Percentiles rank a stretch among this genome's conserved stretches.
Conservation (phyloP, 2,888 invertebrate genomes). For the Griposia aprilina region DNA sequence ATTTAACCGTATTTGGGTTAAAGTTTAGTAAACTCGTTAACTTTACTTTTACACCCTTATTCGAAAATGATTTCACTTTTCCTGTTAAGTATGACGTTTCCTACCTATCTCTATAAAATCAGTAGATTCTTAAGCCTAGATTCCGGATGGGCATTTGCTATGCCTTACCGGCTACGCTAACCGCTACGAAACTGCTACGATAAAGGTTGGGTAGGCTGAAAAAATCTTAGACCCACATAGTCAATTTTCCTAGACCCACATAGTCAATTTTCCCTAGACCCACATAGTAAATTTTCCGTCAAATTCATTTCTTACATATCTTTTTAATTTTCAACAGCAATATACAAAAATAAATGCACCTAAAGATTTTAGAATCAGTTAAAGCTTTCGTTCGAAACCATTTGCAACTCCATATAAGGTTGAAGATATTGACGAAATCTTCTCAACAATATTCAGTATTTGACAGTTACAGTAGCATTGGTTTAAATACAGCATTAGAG, state of each 20-base stretch:
- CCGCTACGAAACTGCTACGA: slow-evolving; percentile 39
- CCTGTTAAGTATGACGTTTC: slow-evolving; percentile 4
- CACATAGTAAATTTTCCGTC: background rate
- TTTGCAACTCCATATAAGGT: slow-evolving; percentile 70
- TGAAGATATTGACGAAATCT: slow-evolving; percentile 76
- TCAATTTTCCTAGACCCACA: background rate
- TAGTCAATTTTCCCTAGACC: background rate
- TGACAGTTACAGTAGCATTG: slow-evolving; percentile 82
- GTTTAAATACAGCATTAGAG: slow-evolving; percentile 76
- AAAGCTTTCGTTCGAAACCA: slow-evolving; percentile 61
- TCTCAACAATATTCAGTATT: slow-evolving; percentile 78
- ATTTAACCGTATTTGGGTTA: slow-evolving; percentile 79
- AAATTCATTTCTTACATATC: background rate
- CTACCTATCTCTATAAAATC: background rate
- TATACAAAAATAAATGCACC: slow-evolving; percentile 9
- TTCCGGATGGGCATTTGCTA: slow-evolving; percentile 3
- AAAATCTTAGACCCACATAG: too few relatives aligned
- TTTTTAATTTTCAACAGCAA: slow-evolving; percentile 4
- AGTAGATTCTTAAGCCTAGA: background rate
- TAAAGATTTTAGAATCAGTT: slow-evolving; percentile 54
- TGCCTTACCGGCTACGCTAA: slow-evolving; percentile 33
- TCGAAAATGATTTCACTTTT: slow-evolving; percentile 27
- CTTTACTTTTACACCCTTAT: slow-evolving; percentile 51
- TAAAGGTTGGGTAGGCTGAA: background rate
- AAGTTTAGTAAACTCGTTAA: slow-evolving; percentile 61